phyloP scores from a whole-genome alignment of 2,797 vertebrate genomes.

The Chloroceryle amazona region DNA sequence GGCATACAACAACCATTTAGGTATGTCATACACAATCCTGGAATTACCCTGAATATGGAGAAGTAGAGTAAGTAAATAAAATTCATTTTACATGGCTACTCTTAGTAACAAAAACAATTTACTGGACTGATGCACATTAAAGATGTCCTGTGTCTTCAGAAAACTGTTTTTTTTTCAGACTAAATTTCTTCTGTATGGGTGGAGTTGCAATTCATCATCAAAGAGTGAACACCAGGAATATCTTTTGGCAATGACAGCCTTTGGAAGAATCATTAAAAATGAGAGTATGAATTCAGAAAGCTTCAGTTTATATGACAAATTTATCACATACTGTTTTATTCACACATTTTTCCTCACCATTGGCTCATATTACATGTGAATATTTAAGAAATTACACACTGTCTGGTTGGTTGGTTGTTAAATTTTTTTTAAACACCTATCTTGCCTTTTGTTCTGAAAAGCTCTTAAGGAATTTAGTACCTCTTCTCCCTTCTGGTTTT shows the following conservation, averaged over 20 bases:
- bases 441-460: neutral
- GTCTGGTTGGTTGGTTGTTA: accelerated
- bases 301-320: neutral
- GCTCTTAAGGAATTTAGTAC: neutral
- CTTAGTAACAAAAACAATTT: neutral
- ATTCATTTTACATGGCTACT: neutral
- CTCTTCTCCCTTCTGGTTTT: neutral
- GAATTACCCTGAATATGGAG: neutral
- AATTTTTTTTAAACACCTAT: neutral
- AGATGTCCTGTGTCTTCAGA: neutral
- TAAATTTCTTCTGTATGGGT: neutral
- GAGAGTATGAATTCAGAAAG: neutral
- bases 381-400: neutral
- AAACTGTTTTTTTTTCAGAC: neutral
- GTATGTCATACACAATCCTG: neutral
- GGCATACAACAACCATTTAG: neutral
- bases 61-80: neutral
- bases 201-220: neutral
- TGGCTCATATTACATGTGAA: neutral
- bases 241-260: neutral
- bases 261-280: neutral
- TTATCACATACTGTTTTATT: neutral
- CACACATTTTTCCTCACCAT: neutral
- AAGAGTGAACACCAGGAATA: neutral
- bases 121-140: neutral